Conservation (phyloP, 2,113 vertebrate genomes). For the Gymnobelideus leadbeateri region DNA sequence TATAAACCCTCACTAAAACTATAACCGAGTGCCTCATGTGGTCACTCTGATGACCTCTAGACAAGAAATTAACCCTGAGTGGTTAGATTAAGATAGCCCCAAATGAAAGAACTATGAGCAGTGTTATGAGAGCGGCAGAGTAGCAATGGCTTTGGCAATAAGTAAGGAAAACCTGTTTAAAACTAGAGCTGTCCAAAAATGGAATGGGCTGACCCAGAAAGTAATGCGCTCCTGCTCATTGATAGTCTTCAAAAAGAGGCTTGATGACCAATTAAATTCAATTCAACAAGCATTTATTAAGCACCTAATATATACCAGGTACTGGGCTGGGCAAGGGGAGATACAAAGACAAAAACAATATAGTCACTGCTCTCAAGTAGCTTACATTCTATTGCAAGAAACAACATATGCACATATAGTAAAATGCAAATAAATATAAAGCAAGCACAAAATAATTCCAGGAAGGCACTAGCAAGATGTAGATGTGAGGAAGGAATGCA, state of each 20-base stretch:
- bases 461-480: background rate
- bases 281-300: slow-evolving; percentile 11
- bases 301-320: background rate
- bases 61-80: background rate
- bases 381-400: background rate
- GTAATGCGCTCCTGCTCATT: background rate
- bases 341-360: background rate
- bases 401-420: background rate
- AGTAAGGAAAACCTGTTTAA: background rate
- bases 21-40: background rate
- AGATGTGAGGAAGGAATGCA: background rate
- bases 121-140: background rate
- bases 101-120: background rate
- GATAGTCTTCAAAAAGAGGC: background rate
- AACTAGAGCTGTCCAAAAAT: background rate
- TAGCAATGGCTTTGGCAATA: background rate
- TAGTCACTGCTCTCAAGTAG: background rate
- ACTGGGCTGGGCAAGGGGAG: background rate
- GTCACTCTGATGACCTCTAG: background rate
- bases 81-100: background rate
- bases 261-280: background rate
- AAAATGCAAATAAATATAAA: background rate
- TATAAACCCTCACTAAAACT: background rate
- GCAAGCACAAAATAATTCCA: background rate
- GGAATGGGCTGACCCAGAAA: background rate